A percentile compares a stretch with the other conserved stretches of the same genome.
Conservation (phyloP, 2,113 vertebrate species). For the Hippoglossus stenolepis region DNA sequence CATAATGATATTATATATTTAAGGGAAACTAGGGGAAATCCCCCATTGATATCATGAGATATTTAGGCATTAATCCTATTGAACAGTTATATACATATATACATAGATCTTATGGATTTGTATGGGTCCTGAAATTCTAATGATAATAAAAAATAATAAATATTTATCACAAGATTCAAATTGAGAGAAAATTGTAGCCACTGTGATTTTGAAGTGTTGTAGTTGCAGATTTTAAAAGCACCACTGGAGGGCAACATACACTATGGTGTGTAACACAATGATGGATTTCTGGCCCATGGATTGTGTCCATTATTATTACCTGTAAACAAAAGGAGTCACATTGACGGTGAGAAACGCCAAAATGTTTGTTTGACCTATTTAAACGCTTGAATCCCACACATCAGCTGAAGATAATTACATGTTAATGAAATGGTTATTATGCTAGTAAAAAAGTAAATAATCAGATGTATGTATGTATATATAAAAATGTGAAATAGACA, state of each 20-base stretch:
- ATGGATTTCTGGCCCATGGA: neutral
- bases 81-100: neutral
- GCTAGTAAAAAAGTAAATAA: neutral
- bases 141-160: neutral
- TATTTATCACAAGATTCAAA: neutral
- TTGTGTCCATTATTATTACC: constrained; percentile 6
- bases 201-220: neutral
- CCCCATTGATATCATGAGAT: neutral
- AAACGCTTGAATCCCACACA: neutral
- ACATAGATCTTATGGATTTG: neutral
- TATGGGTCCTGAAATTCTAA: neutral
- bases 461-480: neutral
- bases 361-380: neutral
- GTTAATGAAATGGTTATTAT: neutral
- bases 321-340: constrained; percentile 31
- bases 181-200: neutral
- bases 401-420: neutral
- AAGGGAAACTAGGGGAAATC: neutral
- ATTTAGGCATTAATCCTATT: neutral
- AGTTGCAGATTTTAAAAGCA: neutral
- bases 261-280: constrained; percentile 1
- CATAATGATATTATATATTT: neutral
- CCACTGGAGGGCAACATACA: constrained; percentile 58
- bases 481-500: neutral
- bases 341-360: neutral